phyloP scores from a whole-genome alignment of 2,888 invertebrate species.

The Parascotia fuliginaria region DNA sequence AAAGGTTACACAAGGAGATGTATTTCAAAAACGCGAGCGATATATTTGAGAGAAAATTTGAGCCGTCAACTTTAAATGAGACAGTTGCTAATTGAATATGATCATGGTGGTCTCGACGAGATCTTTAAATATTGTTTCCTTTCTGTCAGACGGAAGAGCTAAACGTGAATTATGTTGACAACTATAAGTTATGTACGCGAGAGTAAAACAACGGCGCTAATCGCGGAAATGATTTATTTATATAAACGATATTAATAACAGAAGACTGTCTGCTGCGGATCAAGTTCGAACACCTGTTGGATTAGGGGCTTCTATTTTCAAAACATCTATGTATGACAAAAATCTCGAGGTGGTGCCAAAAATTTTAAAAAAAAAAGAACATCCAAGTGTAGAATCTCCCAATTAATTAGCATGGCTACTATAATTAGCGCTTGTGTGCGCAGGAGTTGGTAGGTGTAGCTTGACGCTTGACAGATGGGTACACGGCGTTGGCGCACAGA shows the following conservation, averaged over 20 bases:
- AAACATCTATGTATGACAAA: conserved; percentile 1
- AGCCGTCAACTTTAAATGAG: conserved; percentile 31
- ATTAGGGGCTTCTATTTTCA: conserved; percentile 1
- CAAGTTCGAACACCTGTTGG: conserved; percentile 2
- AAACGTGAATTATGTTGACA: conserved; percentile 13
- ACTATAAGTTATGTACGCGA: conserved; percentile 4
- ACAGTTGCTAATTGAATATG: conserved; percentile 41
- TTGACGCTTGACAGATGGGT: conserved; percentile 78
- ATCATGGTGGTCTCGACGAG: conserved; percentile 37
- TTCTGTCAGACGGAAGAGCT: conserved; percentile 14
- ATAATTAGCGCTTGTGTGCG: conserved; percentile 68
- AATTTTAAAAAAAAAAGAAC: conserved; percentile 33
- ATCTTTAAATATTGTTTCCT: conserved; percentile 40
- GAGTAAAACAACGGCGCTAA: conserved; percentile 9
- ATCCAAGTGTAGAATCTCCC: conserved; percentile 46
- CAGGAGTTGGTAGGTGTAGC: conserved; percentile 66
- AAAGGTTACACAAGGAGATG: conserved; percentile 29
- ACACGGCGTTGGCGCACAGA: conserved; percentile 73
- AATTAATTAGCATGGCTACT: conserved; percentile 74
- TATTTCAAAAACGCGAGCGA: conserved; percentile 25
- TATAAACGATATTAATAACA: conserved; percentile 5
- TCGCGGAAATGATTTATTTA: conserved; percentile 15
- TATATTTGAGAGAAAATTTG: conserved; percentile 29
- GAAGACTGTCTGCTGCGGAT: neutral
- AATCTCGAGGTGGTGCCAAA: conserved; percentile 21